Evolutionary conservation across 2,888 invertebrate genomes (phyloP), one percentile per base, ranked within the genome.

Genomic region (Eupeodes latifasciatus): DNA sequence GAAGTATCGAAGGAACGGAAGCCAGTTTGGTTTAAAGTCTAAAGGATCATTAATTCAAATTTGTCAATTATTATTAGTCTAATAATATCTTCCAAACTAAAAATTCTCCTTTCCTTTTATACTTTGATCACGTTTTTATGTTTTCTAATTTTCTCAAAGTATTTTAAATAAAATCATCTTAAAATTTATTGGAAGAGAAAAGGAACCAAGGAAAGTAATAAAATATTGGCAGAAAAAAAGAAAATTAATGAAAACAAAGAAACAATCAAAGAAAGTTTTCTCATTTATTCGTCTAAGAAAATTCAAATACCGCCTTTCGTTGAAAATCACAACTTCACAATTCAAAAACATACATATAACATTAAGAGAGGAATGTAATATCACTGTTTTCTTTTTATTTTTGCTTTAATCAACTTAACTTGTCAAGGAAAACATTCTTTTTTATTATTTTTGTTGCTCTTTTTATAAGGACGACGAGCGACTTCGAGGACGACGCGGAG

Each of bases 261-360:
- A 77, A 77, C 72, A 74, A 82, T 78, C 72, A 67, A 71, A 79
- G 57, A 74, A 86, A 86, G 75, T 86, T 86, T 86, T 79, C 79
- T 79, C 75, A 83, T 86, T 86, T 86, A 69, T 51, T 44, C 69
- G 36, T 71, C 27, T 36, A 55, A 57, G 44, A 16, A 77, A 75
- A 83, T 71, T 79, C 75, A 83, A 79, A 75, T 83, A 82, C 59
- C 53, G 80, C 47, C 49, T 74, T 82, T 74, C 57, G 36, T 64
- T 67, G 78, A 79, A 86, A 75, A 40, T 40, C 40, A 1, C 40
- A 82, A 27, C 27, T 78, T 69, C 79, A 82, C 67, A 77, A 81
- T 74, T 74, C 47, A 51, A 53, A 75, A 75, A 86, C 62, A 83
- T 40, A 86, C 62, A 83, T 40, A 40, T 7, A 40, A 83, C 44